phyloP scores from a whole-genome alignment of 92 coral and sea anemone genomes.

The Actinernus sp. region DNA sequence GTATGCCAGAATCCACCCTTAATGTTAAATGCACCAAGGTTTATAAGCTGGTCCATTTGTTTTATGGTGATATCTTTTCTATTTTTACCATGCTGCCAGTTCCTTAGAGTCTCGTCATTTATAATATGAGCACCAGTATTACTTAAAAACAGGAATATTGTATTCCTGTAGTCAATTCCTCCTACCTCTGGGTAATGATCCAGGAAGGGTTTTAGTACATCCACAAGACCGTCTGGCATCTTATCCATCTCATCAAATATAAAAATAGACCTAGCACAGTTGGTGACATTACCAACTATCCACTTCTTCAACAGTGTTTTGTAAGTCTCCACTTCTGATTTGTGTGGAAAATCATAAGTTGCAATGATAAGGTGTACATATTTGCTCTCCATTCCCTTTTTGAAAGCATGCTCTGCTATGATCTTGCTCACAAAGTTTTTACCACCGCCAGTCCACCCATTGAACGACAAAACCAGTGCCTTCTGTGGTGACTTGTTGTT shows the following conservation, averaged over 20 bases:
- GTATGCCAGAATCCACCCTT: slow-evolving; percentile 94
- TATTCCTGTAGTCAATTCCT: slow-evolving; percentile 76
- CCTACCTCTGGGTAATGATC: slow-evolving; percentile 80
- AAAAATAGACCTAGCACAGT: slow-evolving; percentile 78
- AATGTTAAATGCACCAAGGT: slow-evolving; percentile 76
- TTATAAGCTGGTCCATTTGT: slow-evolving; percentile 79
- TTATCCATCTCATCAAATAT: slow-evolving; percentile 98
- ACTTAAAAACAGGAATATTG: slow-evolving; percentile 87
- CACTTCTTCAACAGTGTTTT: slow-evolving; percentile 48
- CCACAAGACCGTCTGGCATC: slow-evolving; percentile 87
- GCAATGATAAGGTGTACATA: slow-evolving; percentile 83
- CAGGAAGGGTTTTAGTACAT: slow-evolving; percentile 83
- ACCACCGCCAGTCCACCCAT: slow-evolving; percentile 98
- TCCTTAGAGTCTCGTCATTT: slow-evolving; percentile 60
- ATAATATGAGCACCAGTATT: slow-evolving; percentile 88
- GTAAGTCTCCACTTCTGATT: slow-evolving; percentile 49
- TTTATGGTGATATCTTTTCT: slow-evolving; percentile 75
- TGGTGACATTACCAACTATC: slow-evolving; percentile 63
- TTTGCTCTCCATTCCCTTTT: slow-evolving; percentile 75
- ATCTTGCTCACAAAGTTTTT: slow-evolving; percentile 88
- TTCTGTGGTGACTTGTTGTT: slow-evolving; percentile 67
- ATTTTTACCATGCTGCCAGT: slow-evolving; percentile 79
- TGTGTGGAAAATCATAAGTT: slow-evolving; percentile 86
- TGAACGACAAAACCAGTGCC: slow-evolving; percentile 88
- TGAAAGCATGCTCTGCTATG: slow-evolving; percentile 76